Evolutionary conservation across 2,113 vertebrate species (phyloP).

Genomic region (Psettodes erumei): DNA sequence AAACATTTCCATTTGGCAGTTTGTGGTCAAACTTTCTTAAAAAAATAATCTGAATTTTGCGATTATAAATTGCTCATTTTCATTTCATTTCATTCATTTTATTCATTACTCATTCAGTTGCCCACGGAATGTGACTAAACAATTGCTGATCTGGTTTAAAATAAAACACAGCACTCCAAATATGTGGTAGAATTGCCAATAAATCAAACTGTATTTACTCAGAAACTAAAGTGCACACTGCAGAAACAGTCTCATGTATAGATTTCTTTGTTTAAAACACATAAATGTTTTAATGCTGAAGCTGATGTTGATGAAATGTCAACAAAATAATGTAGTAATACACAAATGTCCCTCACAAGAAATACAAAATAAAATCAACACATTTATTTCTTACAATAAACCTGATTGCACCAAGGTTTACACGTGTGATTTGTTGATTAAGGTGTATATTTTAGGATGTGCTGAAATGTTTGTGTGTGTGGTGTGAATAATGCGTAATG

Average conservation of each 20-base stretch:
- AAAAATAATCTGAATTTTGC: conserved; percentile 9
- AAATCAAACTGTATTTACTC: background rate
- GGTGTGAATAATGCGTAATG: conserved; percentile 2
- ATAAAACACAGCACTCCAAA: background rate
- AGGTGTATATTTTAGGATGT: conserved; percentile 29
- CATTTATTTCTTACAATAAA: background rate
- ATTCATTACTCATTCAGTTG: conserved; percentile 1
- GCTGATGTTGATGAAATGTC: background rate
- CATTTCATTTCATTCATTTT: background rate
- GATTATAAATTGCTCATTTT: conserved; percentile 18
- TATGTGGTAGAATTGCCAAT: background rate
- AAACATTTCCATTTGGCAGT: conserved; percentile 14
- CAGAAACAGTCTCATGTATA: background rate
- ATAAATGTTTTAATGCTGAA: background rate
- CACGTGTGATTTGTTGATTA: background rate
- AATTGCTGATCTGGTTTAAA: background rate
- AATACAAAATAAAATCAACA: background rate
- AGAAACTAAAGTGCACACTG: background rate
- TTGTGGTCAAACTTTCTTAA: conserved; percentile 28
- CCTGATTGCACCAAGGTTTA: background rate
- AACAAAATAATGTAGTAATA: background rate
- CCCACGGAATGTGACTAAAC: background rate
- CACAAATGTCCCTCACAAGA: background rate
- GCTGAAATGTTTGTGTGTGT: background rate
- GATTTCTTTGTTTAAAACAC: background rate